phyloP scores from a whole-genome alignment of 1,140 invertebrate species.

The Ceratosolen solmsi region DNA sequence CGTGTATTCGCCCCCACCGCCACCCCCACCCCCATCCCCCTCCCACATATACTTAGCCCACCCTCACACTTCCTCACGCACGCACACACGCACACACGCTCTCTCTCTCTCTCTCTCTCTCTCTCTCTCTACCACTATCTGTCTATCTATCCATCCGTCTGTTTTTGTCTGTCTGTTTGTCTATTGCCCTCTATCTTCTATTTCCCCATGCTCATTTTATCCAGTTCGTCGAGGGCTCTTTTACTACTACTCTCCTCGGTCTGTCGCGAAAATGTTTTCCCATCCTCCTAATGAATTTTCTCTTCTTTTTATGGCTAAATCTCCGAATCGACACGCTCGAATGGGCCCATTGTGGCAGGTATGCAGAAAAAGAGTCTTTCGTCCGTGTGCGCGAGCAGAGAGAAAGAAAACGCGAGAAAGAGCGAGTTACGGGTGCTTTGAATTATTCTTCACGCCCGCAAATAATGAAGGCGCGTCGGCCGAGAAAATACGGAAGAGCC shows the following conservation, averaged over 20 bases:
- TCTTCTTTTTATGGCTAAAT: neutral
- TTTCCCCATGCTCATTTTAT: neutral
- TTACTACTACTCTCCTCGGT: neutral
- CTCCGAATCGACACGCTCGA: neutral
- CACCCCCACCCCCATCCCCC: neutral
- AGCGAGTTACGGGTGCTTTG: slow-evolving; percentile 45
- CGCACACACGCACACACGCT: no score
- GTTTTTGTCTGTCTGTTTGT: no score
- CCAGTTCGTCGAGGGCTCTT: neutral
- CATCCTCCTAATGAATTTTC: neutral
- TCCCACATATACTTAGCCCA: no score
- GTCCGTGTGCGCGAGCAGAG: neutral
- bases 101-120: no score
- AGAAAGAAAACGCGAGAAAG: slow-evolving; percentile 13
- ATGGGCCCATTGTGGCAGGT: neutral
- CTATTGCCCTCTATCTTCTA: neutral
- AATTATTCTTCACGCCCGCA: slow-evolving; percentile 57
- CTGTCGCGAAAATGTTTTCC: neutral
- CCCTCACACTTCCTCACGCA: no score
- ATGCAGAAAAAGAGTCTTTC: neutral
- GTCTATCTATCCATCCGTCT: neutral
- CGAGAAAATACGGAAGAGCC: slow-evolving; percentile 30
- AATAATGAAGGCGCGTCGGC: slow-evolving; percentile 51
- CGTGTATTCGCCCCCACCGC: neutral
- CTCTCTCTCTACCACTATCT: slow-evolving; percentile 12